These are phyloP conservation scores for Okapia johnstoni DNA, from an alignment of 2,113 vertebrate species.

Conservation along the genomic window DNA sequence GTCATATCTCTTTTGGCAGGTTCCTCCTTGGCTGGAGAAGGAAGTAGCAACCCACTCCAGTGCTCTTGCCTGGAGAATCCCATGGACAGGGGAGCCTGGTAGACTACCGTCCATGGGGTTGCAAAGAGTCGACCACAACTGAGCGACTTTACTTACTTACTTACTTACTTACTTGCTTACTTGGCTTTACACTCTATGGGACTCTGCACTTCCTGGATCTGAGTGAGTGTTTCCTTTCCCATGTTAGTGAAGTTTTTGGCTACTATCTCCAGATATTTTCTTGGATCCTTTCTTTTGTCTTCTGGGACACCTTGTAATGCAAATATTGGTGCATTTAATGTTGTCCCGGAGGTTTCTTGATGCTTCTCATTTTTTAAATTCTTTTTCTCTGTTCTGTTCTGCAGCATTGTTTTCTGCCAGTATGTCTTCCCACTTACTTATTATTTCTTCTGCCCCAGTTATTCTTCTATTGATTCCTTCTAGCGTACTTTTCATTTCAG, in stretches of 20 bases:
- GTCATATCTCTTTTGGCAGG: neutral
- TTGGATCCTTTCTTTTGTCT: neutral
- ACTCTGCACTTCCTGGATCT: neutral
- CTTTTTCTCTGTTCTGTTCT: neutral
- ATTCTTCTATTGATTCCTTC: neutral
- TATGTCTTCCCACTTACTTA: neutral
- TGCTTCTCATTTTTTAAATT: neutral
- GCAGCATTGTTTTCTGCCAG: neutral
- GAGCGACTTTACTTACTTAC: neutral
- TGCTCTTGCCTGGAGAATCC: neutral
- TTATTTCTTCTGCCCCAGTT: neutral
- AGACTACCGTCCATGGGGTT: neutral
- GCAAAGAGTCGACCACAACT: neutral
- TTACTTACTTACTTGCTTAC: neutral
- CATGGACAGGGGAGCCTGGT: neutral
- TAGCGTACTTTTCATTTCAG: neutral
- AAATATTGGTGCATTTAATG: neutral
- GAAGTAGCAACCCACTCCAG: neutral
- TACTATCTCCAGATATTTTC: neutral
- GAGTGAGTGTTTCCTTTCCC: neutral
- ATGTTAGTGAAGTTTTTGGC: neutral
- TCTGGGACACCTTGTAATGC: neutral
- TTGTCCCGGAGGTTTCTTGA: neutral
- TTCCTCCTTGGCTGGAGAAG: neutral
- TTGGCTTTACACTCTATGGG: neutral